Evolutionary conservation across 2,888 invertebrate species (phyloP).

Genomic region (Crematogaster levior): DNA sequence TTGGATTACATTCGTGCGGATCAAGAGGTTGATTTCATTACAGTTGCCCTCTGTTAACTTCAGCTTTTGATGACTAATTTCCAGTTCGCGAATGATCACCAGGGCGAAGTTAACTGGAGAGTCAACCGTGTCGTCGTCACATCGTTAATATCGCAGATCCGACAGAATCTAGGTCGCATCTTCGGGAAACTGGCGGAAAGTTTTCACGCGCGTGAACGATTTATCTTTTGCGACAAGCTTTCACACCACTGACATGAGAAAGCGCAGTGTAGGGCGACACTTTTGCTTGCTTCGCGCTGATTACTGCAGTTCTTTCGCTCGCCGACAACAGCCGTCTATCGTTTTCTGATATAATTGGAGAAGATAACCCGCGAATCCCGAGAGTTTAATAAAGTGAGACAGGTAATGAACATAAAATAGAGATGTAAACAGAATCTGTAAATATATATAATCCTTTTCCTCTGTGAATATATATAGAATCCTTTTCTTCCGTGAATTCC

Average conservation of each 20-base stretch:
- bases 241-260: conserved; percentile 19
- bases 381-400: not conserved
- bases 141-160: conserved; percentile 47
- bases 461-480: too few species aligned
- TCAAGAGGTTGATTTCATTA: not conserved
- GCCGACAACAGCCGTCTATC: not conserved
- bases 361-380: not conserved
- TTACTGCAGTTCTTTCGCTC: not conserved
- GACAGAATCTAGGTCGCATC: conserved; percentile 44
- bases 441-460: not conserved
- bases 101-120: conserved; percentile 24
- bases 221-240: conserved; percentile 44
- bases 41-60: not conserved
- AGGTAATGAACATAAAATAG: not conserved
- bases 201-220: conserved; percentile 43
- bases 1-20: not conserved
- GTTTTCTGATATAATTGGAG: not conserved
- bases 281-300: conserved; percentile 3
- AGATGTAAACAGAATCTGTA: not conserved
- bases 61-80: conserved; percentile 23
- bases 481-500: not conserved
- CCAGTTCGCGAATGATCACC: conserved; percentile 25
- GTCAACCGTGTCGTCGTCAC: not conserved
- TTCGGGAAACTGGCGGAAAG: conserved; percentile 43
- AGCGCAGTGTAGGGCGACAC: not conserved